Evolutionary conservation across 2,113 vertebrate species (phyloP), one percentile per base, ranked within the genome.

Genomic region (Eleginops maclovinus): DNA sequence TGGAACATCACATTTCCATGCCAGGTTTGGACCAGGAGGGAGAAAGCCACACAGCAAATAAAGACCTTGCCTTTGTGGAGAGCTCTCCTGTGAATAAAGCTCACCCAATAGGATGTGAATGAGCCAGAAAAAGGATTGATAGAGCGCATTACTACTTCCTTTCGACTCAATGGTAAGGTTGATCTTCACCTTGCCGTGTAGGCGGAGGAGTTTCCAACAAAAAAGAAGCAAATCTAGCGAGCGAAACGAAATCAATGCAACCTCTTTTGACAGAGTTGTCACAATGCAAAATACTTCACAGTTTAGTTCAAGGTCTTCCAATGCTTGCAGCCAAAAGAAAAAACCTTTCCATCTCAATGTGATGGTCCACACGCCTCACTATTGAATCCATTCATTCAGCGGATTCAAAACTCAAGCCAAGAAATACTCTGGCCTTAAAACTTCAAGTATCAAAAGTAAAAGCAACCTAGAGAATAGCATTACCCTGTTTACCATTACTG

Each of bases 1-100:
- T 58, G 31, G 47, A 68, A 62, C 72, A 71, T 88, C 61, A 77
- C 16, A 78, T 53, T 81, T 77, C 51, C 65, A 82, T 61, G 72
- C 22, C 43, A 69, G 53, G 55, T 78, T 55, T 61, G 69, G 61
- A 66, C 62, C 24, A 21, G 63, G 58, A 70, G 36, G 62, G 60
- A 47, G 41, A 47, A 61, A 67, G 54, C 46, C 64, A 56, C 11
- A 56, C 26, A 24, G 17, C 19, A 75, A 56, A 70, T 50, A 36
- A 65, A 26, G 40, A 66, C 41, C 43, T 36, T 16, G 41, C 10
- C 10, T 79, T 58, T 69, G 58, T 65, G 72, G 47, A 70, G 9
- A 13, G 61, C 36, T 74, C 64, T 54, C 17, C 41, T 28, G 28
- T 26, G 51, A 54, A 58, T 6, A 68, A 53, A 43, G 19, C 77